Percentiles rank a stretch among this genome's conserved stretches.
phyloP scores from a whole-genome alignment of 2,888 invertebrate species.

The Drosophila colorata region DNA sequence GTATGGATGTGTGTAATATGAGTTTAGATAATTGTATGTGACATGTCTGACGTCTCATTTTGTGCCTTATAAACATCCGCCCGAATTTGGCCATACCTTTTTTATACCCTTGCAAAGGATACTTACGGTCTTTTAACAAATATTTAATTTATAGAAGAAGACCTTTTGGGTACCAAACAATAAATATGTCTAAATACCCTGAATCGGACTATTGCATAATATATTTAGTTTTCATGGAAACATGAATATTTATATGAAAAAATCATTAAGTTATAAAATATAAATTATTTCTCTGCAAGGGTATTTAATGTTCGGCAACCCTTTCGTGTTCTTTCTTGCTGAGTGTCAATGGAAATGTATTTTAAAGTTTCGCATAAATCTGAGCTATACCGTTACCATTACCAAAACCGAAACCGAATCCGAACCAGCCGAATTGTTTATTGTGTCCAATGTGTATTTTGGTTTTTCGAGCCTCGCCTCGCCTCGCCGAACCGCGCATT shows the following conservation, averaged over 20 bases:
- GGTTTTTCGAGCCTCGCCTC: constrained; percentile 16
- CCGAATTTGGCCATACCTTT: constrained; percentile 51
- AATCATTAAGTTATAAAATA: too few species aligned
- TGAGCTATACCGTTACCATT: constrained; percentile 22
- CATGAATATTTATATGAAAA: too few species aligned
- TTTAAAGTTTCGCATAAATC: constrained; percentile 67
- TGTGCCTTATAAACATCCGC: constrained; percentile 66
- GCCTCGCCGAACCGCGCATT: constrained; percentile 21
- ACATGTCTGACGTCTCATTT: constrained; percentile 68
- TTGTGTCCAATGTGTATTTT: constrained; percentile 52
- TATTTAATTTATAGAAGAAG: too few species aligned
- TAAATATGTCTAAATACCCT: too few species aligned
- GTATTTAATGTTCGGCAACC: neutral
- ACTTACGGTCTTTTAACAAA: too few species aligned
- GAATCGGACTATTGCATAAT: too few species aligned
- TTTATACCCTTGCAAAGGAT: neutral
- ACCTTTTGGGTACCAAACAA: too few species aligned
- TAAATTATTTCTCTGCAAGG: neutral
- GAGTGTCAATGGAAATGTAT: constrained; percentile 60
- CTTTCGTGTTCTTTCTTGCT: neutral
- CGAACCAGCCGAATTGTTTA: constrained; percentile 35
- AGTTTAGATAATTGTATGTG: constrained; percentile 52
- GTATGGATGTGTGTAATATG: constrained; percentile 3
- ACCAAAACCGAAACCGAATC: constrained; percentile 29
- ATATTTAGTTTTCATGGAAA: too few species aligned